Evolutionary conservation across 2,797 vertebrate genomes (phyloP).

Genomic region (Coregonus sp.): DNA sequence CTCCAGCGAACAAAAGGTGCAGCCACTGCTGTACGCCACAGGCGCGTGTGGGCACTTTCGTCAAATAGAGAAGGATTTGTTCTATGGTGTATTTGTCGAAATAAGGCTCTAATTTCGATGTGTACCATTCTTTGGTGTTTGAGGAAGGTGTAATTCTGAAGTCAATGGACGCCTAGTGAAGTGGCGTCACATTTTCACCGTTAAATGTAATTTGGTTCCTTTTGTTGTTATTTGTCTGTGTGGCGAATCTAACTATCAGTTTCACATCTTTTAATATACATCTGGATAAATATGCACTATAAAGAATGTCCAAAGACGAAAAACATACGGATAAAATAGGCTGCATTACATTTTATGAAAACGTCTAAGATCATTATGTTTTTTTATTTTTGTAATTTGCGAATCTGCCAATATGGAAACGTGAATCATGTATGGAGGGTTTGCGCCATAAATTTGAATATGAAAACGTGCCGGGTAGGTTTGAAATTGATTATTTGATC

Average conservation of each 20-base stretch:
- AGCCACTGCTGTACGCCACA: slow-evolving; percentile 63
- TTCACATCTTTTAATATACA: slow-evolving; percentile 28
- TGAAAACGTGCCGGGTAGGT: not conserved
- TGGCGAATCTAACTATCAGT: slow-evolving; percentile 61
- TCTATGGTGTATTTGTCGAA: slow-evolving; percentile 28
- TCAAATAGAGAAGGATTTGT: slow-evolving; percentile 45
- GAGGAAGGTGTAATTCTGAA: not conserved
- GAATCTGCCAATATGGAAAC: slow-evolving; percentile 40
- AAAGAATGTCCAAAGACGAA: slow-evolving; percentile 1
- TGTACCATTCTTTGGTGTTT: not conserved
- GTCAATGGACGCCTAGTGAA: fast-evolving
- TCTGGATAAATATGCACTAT: slow-evolving; percentile 4
- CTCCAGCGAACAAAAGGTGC: slow-evolving; percentile 79
- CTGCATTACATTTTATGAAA: not conserved
- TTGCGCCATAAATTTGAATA: slow-evolving; percentile 41
- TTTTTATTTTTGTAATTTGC: not conserved
- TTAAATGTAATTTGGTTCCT: not conserved
- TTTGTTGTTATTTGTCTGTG: slow-evolving; percentile 16
- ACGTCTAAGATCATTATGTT: not conserved
- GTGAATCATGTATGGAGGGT: not conserved
- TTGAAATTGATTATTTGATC: not conserved
- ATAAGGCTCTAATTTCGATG: not conserved
- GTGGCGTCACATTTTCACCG: not conserved
- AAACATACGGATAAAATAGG: not conserved
- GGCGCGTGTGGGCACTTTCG: slow-evolving; percentile 72